Base-by-base conservation (phyloP, 2,888 invertebrate genomes). In the Phrixothrix hirtus region DNA sequence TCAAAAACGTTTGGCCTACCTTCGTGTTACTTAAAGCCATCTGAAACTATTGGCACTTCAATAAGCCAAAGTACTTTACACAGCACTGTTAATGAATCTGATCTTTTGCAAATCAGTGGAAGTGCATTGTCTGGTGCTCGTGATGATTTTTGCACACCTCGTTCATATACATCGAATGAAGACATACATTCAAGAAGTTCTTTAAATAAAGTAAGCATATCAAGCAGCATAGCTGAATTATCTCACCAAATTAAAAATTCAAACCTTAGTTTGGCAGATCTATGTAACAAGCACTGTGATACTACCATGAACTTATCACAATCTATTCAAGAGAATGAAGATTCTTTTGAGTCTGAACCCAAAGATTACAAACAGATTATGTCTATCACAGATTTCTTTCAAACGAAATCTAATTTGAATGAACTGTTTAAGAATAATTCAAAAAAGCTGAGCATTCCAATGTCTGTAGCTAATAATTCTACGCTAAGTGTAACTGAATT, bases 301-400 rank as follows among this genome's bases (percentile, higher is more conserved):
- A n/a, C 49, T 52, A 9, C 34, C 46, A 37, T n/a, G n/a, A n/a
- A 17, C 11, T 21, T 26, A 14, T 12, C 26, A 38, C 11, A 31
- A 34, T 30, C n/a, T n/a, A 42, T 27, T 30, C 45, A 44, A 36
- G 11, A 51, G 5, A 59, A 59, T 15, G 65, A 64, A 56, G 57
- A 39, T 17, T 55, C 61, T 12, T 74, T 73, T 58, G 53, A n/a
- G n/a, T n/a, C n/a, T n/a, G 78, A 78, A 42, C 69, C 75, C 57
- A 71, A 75, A 52, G 67, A 56, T 1, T 73, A 71, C 46, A 74
- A 75, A 59, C 13, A 10, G 7, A 12, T 13, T 13, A 21, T 38
- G 26, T 27, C 79, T 1, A 70, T 79, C 16, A 76, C 77, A 14
- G 75, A 76, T 59, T 80, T 75, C 62, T 80, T 80, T 52, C 65